Percentiles rank a stretch among this genome's conserved stretches.
Evolutionary conservation across 2,797 vertebrate genomes (phyloP).

Genomic region (Hozukius guyotensis): DNA sequence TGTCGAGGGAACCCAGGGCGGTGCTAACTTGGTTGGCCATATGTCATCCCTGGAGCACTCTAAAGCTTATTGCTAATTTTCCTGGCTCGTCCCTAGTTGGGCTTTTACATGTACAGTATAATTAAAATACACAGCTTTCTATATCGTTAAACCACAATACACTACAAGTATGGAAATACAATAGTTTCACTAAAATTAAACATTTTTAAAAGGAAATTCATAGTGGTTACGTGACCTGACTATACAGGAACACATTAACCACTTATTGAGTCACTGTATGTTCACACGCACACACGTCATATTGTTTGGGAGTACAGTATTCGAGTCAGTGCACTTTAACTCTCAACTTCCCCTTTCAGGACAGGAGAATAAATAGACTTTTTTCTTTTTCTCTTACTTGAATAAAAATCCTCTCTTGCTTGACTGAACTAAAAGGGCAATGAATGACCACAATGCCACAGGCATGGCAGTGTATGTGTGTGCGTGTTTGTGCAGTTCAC

Average conservation of each 20-base stretch:
- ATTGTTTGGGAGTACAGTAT: conserved; percentile 2
- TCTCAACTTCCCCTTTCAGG: conserved; percentile 6
- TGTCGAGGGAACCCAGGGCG: too few relatives aligned
- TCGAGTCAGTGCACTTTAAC: conserved; percentile 29
- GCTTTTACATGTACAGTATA: too few relatives aligned
- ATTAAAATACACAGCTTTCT: too few relatives aligned
- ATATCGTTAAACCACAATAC: too few relatives aligned
- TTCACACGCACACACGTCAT: neutral
- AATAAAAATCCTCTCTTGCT: conserved; percentile 64
- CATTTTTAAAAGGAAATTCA: neutral
- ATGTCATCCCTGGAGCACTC: too few relatives aligned
- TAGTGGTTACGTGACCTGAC: neutral
- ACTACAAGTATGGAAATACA: too few relatives aligned
- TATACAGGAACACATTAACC: neutral
- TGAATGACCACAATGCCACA: conserved; percentile 40
- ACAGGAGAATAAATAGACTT: neutral
- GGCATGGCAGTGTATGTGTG: conserved; percentile 31
- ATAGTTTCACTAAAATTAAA: neutral
- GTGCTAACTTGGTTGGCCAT: too few relatives aligned
- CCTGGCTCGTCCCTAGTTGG: too few relatives aligned
- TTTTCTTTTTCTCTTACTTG: conserved; percentile 29
- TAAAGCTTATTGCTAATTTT: too few relatives aligned
- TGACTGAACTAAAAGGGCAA: conserved; percentile 65
- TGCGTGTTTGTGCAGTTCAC: neutral
- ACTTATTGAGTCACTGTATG: neutral